These are phyloP conservation scores for Meiosimyza decipiens DNA, from an alignment of 2,888 invertebrate species.

Conservation along the genomic window DNA sequence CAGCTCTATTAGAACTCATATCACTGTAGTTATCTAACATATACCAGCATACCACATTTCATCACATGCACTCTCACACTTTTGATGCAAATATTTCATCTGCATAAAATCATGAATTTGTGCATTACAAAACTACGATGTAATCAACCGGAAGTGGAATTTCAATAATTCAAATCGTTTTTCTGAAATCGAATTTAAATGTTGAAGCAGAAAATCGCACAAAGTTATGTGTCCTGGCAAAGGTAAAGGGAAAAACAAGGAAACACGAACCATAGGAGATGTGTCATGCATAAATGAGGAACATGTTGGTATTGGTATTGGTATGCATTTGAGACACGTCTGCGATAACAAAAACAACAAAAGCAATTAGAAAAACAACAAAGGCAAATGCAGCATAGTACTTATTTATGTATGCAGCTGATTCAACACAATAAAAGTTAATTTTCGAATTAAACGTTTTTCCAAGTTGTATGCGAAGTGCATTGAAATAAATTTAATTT, in stretches of 20 bases:
- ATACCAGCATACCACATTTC: too few relatives aligned
- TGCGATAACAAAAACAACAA: neutral
- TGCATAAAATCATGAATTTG: neutral
- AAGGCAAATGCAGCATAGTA: neutral
- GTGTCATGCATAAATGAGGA: conserved; percentile 5
- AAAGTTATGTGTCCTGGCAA: neutral
- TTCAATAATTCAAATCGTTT: conserved; percentile 20
- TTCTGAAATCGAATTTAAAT: neutral
- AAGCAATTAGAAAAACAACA: neutral
- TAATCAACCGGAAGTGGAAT: conserved; percentile 26
- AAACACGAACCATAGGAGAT: neutral
- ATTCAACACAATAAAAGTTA: too few relatives aligned
- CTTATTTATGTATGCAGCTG: neutral
- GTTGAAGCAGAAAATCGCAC: neutral
- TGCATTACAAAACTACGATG: conserved; percentile 4
- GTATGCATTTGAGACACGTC: too few relatives aligned
- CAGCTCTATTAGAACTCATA: too few relatives aligned
- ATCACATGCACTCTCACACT: too few relatives aligned
- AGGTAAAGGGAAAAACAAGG: neutral
- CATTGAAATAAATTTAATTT: too few relatives aligned
- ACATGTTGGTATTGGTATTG: neutral
- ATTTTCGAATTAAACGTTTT: too few relatives aligned
- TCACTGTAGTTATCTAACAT: too few relatives aligned
- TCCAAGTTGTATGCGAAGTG: too few relatives aligned
- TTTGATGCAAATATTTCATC: conserved; percentile 1